Evolutionary conservation across 2,888 invertebrate species (phyloP), one percentile per base, ranked within the genome.

Genomic region (Meandrusa payeni): DNA sequence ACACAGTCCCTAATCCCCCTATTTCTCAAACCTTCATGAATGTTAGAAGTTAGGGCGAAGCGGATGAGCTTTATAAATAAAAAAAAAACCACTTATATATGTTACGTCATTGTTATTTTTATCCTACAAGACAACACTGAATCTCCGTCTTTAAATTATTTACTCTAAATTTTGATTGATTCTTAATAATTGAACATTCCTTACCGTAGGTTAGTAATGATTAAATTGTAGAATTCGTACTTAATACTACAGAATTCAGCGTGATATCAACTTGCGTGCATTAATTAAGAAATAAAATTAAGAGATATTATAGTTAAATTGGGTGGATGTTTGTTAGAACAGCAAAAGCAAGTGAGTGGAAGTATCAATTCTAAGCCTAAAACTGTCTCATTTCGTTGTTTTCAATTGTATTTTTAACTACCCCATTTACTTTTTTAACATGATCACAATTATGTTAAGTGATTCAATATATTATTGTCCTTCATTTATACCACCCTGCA

Each of bases 31-130:
- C 24, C 23, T 44, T 48, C 49, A 58, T 59, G 55, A 57, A 61
- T 75, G 82, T 83, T 85, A 83, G 72, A 69, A 79, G 85, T 86
- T 86, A 86, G 76, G 86, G 86, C 85, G 79, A 86, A 87, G 86
- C 86, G 74, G 72, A 86, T 86, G 86, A 86, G 76, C 82, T 72
- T 64, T 66, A 48, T 56, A 60, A 51, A 50, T 59, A 28, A 29
- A 29, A 20, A 27, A 28, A n/a, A n/a, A n/a, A n/a, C n/a, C n/a
- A n/a, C n/a, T n/a, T n/a, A n/a, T n/a, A n/a, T n/a, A 64, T 73
- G 75, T 77, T 78, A 74, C 60, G 55, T 32, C 26, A 6, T 12
- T 20, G 31, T 26, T 43, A 43, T 32, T 43, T 10, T 15, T 41
- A 60, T 60, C 62, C 57, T 66, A 53, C 55, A 63, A 53, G 48